phyloP scores from a whole-genome alignment of 1,140 invertebrate genomes.

The Camponotus vicinus region DNA sequence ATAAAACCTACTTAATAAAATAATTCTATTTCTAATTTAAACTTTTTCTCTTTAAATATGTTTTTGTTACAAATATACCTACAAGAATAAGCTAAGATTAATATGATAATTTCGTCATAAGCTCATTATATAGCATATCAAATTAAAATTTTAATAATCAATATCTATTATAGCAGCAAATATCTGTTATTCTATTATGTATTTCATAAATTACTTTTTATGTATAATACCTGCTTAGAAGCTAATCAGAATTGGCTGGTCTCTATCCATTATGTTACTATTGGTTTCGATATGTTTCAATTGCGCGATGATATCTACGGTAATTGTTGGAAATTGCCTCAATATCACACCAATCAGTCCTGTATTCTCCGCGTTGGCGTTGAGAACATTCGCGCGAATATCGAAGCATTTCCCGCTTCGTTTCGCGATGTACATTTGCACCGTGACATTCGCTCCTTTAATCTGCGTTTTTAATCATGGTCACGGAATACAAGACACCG shows the following conservation, averaged over 20 bases:
- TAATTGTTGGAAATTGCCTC: conserved; percentile 82
- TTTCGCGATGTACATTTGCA: neutral
- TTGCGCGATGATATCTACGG: conserved; percentile 58
- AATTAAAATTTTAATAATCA: conserved; percentile 19
- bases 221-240: conserved; percentile 5
- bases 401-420: conserved; percentile 38
- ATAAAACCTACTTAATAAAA: too few species aligned
- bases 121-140: neutral
- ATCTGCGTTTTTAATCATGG: conserved; percentile 70
- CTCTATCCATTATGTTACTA: conserved; percentile 74
- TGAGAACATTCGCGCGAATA: conserved; percentile 57
- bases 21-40: neutral
- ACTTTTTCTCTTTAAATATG: neutral
- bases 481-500: neutral
- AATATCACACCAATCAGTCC: conserved; percentile 79
- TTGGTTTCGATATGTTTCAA: conserved; percentile 6
- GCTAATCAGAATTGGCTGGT: conserved; percentile 26
- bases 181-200: too few species aligned
- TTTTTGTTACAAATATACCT: neutral
- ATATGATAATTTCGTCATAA: neutral
- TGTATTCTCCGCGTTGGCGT: conserved; percentile 69
- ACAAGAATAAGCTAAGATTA: neutral
- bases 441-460: conserved; percentile 39
- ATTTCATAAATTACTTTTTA: too few species aligned
- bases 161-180: conserved; percentile 41